Evolutionary conservation across 2,113 vertebrate species (phyloP).

Genomic region (Puffinus mauretanicus): DNA sequence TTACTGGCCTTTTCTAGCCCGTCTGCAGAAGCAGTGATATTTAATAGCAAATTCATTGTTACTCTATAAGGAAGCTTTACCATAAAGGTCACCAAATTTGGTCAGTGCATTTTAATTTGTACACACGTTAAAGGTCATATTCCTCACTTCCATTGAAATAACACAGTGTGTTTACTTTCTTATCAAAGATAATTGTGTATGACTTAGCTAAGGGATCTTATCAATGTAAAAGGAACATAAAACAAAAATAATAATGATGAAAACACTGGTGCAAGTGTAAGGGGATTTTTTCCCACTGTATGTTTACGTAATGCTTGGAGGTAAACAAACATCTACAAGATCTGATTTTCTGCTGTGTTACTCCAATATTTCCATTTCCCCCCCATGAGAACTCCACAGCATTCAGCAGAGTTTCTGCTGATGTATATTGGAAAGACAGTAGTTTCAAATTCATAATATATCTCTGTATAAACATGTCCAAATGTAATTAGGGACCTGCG

Average conservation of each 20-base stretch:
- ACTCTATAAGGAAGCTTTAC: constrained; percentile 46
- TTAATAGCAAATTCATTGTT: constrained; percentile 49
- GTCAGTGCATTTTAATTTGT: constrained; percentile 65
- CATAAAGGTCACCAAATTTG: constrained; percentile 66
- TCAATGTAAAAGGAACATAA: not conserved
- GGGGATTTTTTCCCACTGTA: not conserved
- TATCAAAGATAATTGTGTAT: not conserved
- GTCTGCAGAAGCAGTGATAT: constrained; percentile 55
- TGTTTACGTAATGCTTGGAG: not conserved
- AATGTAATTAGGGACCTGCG: constrained; percentile 11
- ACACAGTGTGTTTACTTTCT: not conserved
- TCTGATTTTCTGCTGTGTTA: not conserved
- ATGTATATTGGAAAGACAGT: not conserved
- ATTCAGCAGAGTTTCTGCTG: not conserved
- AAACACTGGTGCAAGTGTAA: not conserved
- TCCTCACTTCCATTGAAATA: not conserved
- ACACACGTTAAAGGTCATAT: constrained; percentile 54
- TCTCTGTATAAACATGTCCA: not conserved
- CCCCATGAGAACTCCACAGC: not conserved
- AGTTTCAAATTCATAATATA: constrained; percentile 8
- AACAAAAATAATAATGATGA: not conserved
- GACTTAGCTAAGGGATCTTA: not conserved
- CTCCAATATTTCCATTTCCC: not conserved
- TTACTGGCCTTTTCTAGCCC: constrained; percentile 48
- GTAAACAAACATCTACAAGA: not conserved